Conservation (phyloP, 1,140 invertebrate genomes). For the Microplitis mediator region DNA sequence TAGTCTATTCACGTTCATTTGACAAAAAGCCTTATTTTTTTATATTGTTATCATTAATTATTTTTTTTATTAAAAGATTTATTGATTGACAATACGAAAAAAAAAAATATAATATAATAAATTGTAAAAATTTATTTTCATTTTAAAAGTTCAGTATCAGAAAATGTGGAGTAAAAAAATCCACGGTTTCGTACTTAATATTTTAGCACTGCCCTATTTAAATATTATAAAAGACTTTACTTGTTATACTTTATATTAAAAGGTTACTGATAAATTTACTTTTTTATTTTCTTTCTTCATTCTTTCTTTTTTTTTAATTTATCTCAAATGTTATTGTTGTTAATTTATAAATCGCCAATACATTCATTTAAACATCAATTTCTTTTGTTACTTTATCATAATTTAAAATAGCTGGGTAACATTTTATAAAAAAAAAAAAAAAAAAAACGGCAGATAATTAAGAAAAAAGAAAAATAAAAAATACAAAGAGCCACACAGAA, state of each 20-base stretch:
- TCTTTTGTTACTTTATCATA: no score
- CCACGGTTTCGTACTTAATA: neutral
- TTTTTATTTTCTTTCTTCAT: neutral
- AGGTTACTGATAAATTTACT: neutral
- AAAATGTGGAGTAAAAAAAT: neutral
- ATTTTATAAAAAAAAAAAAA: no score
- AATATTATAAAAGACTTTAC: neutral
- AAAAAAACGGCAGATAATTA: neutral
- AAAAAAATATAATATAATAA: constrained; percentile 13
- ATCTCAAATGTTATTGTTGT: constrained; percentile 19
- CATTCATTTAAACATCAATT: no score
- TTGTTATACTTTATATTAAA: neutral
- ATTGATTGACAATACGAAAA: neutral
- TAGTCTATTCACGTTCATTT: constrained; percentile 40
- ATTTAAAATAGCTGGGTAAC: no score
- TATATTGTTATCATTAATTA: constrained; percentile 20
- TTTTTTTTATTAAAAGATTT: constrained; percentile 25
- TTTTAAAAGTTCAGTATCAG: neutral
- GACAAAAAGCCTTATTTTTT: constrained; percentile 27
- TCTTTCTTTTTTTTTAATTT: neutral
- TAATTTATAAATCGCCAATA: constrained; percentile 31
- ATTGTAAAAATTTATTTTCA: neutral
- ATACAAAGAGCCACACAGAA: constrained; percentile 17
- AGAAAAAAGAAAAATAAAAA: neutral
- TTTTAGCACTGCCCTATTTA: neutral